Evolutionary conservation across 2,888 invertebrate species (phyloP).

Genomic region (Cyclophora punctaria): DNA sequence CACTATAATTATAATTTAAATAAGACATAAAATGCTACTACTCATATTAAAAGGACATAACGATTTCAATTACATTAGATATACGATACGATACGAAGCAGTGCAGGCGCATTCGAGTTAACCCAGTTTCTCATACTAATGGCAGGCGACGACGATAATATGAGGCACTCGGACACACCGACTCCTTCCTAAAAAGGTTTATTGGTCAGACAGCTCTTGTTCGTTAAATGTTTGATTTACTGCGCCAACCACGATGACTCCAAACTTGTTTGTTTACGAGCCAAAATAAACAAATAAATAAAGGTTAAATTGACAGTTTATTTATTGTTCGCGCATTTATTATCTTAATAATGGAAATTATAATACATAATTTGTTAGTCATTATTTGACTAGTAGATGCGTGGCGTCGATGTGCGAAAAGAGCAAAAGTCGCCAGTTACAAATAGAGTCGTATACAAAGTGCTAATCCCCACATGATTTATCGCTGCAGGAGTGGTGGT

Average conservation of each 20-base stretch:
- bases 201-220: constrained; percentile 49
- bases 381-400: too few relatives aligned
- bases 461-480: too few relatives aligned
- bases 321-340: too few relatives aligned
- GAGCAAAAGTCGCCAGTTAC: too few relatives aligned
- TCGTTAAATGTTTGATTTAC: constrained; percentile 60
- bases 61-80: constrained; percentile 1
- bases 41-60: constrained; percentile 6
- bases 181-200: constrained; percentile 43
- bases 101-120: constrained; percentile 20
- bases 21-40: not conserved
- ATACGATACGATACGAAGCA: constrained; percentile 4
- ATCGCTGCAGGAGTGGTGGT: too few relatives aligned
- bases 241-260: constrained; percentile 34
- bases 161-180: constrained; percentile 33
- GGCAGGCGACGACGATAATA: constrained; percentile 27
- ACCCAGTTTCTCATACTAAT: constrained; percentile 19
- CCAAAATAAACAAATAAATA: constrained; percentile 13
- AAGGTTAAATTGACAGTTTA: not conserved
- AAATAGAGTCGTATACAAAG: too few relatives aligned
- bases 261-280: constrained; percentile 21
- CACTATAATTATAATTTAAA: too few relatives aligned
- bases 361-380: too few relatives aligned
- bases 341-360: too few relatives aligned
- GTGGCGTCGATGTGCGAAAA: too few relatives aligned